Evolutionary conservation across 2,113 vertebrate species (phyloP).

Genomic region (Ophthalmolycus amberensis): DNA sequence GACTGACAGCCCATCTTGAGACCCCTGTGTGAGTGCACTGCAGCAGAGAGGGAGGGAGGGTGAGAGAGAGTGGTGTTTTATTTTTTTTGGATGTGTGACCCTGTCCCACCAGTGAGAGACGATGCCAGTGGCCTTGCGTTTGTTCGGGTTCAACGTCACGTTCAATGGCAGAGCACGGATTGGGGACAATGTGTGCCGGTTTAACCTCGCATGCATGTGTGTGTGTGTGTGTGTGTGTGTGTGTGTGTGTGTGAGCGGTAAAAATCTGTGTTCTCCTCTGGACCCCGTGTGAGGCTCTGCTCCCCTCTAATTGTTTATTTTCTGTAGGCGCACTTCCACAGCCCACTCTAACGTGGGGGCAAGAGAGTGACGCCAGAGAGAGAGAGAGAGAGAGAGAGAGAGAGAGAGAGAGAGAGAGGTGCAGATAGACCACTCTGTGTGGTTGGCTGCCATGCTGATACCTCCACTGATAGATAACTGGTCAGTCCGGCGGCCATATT

Average conservation of each 20-base stretch:
- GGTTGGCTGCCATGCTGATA: conserved; percentile 26
- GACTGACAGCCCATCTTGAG: conserved; percentile 61
- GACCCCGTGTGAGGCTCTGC: conserved; percentile 13
- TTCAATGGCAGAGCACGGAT: conserved; percentile 4
- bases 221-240: too few relatives aligned
- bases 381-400: too few relatives aligned
- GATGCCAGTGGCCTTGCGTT: conserved; percentile 24
- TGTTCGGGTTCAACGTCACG: conserved; percentile 7
- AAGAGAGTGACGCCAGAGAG: conserved; percentile 23
- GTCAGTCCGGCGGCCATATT: background rate
- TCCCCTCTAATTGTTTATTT: conserved; percentile 31
- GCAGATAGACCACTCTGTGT: conserved; percentile 42
- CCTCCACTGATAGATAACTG: conserved; percentile 20
- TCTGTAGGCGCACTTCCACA: conserved; percentile 46
- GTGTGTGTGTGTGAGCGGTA: too few relatives aligned
- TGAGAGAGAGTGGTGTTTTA: background rate
- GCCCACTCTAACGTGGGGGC: conserved; percentile 76
- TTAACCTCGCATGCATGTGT: background rate
- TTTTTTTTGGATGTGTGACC: conserved; percentile 38
- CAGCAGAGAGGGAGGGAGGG: conserved; percentile 51
- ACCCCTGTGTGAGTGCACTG: conserved; percentile 64
- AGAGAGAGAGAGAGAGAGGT: conserved; percentile 7
- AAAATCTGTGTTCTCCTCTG: too few relatives aligned
- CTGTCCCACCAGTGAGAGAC: conserved; percentile 36
- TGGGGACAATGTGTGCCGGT: too few relatives aligned